Percentiles rank a stretch among this genome's conserved stretches.
phyloP scores from a whole-genome alignment of 2,888 invertebrate species.

The Pterostichus madidus region DNA sequence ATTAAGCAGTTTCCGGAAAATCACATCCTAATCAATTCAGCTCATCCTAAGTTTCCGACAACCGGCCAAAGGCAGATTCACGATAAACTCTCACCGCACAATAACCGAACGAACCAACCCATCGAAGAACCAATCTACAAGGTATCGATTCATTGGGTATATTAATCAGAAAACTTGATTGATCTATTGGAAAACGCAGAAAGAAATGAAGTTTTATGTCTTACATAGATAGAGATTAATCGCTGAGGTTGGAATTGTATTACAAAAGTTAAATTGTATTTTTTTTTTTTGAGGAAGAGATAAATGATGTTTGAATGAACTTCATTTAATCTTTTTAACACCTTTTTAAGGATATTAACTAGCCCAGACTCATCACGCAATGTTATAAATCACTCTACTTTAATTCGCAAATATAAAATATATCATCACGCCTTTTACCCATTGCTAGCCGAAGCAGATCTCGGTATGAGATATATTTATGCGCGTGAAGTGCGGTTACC shows the following conservation, averaged over 20 bases:
- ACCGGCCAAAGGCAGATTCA: too few relatives aligned
- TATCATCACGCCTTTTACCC: too few relatives aligned
- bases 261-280: background rate
- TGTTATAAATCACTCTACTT: too few relatives aligned
- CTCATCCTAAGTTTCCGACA: constrained; percentile 8
- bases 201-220: constrained; percentile 8
- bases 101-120: too few relatives aligned
- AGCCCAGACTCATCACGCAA: too few relatives aligned
- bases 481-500: too few relatives aligned
- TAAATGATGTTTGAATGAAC: background rate
- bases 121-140: too few relatives aligned
- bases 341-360: background rate
- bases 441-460: too few relatives aligned
- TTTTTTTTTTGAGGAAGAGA: background rate
- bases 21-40: constrained; percentile 17
- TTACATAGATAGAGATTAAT: constrained; percentile 24
- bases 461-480: too few relatives aligned
- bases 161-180: constrained; percentile 18
- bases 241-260: background rate
- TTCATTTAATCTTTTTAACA: background rate
- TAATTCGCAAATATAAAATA: too few relatives aligned
- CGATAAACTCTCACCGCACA: too few relatives aligned
- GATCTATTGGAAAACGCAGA: background rate
- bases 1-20: constrained; percentile 6
- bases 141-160: constrained; percentile 4